A percentile compares a stretch with the other conserved stretches of the same genome.
These are phyloP conservation scores for Eupithecia subfuscata DNA, from an alignment of 2,888 invertebrate species.

Conservation along the genomic window DNA sequence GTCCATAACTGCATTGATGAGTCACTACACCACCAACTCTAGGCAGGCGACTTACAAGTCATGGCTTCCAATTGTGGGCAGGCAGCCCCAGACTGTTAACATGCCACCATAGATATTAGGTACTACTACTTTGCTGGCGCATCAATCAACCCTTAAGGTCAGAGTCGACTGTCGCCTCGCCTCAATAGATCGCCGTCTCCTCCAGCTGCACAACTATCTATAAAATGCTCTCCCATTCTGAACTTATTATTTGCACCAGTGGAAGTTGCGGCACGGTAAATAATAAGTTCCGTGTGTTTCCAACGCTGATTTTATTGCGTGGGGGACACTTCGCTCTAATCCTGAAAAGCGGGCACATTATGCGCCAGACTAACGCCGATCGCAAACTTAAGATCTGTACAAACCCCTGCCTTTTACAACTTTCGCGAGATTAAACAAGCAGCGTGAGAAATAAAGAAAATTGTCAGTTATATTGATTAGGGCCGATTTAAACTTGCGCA, in stretches of 20 bases:
- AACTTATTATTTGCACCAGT: too few relatives aligned
- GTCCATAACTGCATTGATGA: not conserved
- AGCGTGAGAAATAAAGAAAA: not conserved
- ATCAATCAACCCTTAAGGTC: not conserved
- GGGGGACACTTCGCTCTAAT: conserved; percentile 39
- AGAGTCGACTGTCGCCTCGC: not conserved
- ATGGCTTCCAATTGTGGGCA: not conserved
- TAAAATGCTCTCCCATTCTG: too few relatives aligned
- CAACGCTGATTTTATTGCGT: conserved; percentile 31
- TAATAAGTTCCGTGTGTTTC: conserved; percentile 32
- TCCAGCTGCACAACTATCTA: not conserved
- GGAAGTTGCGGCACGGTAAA: not conserved
- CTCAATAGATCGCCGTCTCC: not conserved
- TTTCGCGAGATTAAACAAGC: not conserved
- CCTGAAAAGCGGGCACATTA: conserved; percentile 42
- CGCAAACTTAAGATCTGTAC: not conserved
- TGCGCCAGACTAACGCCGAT: conserved; percentile 24
- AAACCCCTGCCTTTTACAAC: not conserved
- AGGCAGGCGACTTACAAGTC: not conserved
- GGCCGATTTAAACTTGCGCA: not conserved
- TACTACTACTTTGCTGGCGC: not conserved
- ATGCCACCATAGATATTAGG: too few relatives aligned
- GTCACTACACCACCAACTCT: not conserved
- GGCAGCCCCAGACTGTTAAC: not conserved
- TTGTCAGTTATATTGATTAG: not conserved